Percentiles rank a stretch among this genome's conserved stretches.
Evolutionary conservation across 2,797 vertebrate genomes (phyloP).

Genomic region (Tragelaphus oryx): DNA sequence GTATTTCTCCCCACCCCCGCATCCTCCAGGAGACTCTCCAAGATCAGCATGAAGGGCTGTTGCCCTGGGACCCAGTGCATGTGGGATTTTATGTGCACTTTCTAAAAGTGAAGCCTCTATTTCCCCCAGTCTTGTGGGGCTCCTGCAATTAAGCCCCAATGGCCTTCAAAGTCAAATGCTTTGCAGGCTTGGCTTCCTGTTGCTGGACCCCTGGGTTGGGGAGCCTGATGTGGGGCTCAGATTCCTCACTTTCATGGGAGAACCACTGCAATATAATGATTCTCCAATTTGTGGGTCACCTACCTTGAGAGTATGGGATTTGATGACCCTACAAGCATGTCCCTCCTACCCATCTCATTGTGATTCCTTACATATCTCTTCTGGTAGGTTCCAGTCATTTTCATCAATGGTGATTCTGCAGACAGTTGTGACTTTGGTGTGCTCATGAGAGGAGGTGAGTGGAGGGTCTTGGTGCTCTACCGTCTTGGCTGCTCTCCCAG

Average conservation of each 20-base stretch:
- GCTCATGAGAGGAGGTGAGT: background rate
- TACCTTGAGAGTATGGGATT: too few relatives aligned
- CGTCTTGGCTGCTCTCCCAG: background rate
- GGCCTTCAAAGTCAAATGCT: background rate
- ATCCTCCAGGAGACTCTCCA: background rate
- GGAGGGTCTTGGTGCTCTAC: background rate
- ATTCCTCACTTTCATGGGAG: background rate
- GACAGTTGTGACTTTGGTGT: background rate
- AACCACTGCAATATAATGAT: background rate
- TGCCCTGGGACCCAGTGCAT: background rate
- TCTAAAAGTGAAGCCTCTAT: background rate
- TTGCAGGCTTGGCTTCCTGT: background rate
- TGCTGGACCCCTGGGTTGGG: background rate
- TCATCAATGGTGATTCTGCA: background rate
- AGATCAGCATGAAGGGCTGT: background rate
- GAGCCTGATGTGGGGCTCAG: background rate
- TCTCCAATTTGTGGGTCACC: background rate
- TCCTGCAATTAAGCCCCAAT: accelerated
- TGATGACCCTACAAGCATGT: accelerated
- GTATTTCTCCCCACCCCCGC: accelerated
- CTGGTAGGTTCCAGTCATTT: background rate
- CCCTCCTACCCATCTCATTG: background rate
- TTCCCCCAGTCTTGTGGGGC: background rate
- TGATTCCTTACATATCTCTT: background rate
- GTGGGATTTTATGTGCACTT: background rate